Conservation (phyloP, 2,113 vertebrate genomes). For the Triplophysa tibetana region DNA sequence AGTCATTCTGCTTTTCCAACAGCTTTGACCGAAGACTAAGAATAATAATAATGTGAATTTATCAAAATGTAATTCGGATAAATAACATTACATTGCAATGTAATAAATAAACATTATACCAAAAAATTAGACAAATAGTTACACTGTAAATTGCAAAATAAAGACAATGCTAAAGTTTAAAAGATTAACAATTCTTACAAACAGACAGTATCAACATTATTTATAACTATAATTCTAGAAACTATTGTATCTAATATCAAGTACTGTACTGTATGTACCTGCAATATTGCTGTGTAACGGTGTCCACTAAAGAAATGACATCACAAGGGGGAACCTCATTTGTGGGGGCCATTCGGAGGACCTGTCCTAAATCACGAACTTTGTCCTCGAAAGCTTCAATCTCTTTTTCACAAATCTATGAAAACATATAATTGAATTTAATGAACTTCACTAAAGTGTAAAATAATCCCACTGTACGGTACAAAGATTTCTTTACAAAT, state of each 20-base stretch:
- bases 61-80: background rate
- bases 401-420: conserved; percentile 66
- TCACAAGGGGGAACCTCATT: conserved; percentile 62
- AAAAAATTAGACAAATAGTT: background rate
- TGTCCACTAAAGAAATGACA: conserved; percentile 55
- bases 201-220: background rate
- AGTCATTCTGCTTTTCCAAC: conserved; percentile 60
- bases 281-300: conserved; percentile 65
- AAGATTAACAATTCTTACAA: background rate
- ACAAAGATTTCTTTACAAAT: background rate
- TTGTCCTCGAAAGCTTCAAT: conserved; percentile 61
- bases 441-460: background rate
- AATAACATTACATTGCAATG: background rate
- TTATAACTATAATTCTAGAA: background rate
- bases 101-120: background rate
- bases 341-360: conserved; percentile 43
- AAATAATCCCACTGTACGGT: background rate
- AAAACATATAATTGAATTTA: background rate
- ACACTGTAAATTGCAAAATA: background rate
- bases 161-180: background rate
- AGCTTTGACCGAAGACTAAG: conserved; percentile 66
- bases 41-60: background rate
- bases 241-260: background rate
- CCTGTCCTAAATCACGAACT: conserved; percentile 62
- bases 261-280: conserved; percentile 59